Evolutionary conservation across 2,797 vertebrate species (phyloP).

Genomic region (Myotis daubentonii): DNA sequence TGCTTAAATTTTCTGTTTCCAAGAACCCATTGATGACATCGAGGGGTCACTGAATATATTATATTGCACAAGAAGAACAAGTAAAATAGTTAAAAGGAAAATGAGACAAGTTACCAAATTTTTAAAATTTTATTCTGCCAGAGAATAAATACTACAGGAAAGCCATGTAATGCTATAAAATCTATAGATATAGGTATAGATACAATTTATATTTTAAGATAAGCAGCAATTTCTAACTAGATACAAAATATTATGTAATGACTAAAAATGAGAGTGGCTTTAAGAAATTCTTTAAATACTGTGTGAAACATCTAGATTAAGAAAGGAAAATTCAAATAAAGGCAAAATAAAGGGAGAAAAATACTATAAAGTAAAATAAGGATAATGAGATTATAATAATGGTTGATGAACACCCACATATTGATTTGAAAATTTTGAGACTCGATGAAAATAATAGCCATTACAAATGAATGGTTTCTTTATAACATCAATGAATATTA

Average conservation of each 20-base stretch:
- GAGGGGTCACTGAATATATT: neutral
- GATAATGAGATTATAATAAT: constrained; percentile 44
- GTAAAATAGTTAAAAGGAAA: constrained; percentile 27
- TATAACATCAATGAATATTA: neutral
- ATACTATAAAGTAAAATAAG: constrained; percentile 43
- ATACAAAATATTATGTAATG: constrained; percentile 55
- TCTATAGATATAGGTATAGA: neutral
- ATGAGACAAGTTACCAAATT: neutral
- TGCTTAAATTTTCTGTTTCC: neutral
- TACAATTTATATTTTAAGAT: neutral
- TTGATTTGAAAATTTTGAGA: constrained; percentile 60
- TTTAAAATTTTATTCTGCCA: neutral
- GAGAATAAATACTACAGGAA: neutral
- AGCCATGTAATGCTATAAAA: neutral
- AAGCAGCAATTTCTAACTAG: neutral
- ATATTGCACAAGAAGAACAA: neutral
- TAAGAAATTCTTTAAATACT: constrained; percentile 34
- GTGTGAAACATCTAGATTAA: constrained; percentile 31
- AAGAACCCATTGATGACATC: neutral
- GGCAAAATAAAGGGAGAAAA: neutral
- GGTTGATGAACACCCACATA: constrained; percentile 15
- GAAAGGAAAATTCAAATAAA: constrained; percentile 35
- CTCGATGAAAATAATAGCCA: constrained; percentile 33
- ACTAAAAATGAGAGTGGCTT: constrained; percentile 60
- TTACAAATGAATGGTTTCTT: constrained; percentile 51